Percentiles rank a stretch among this genome's conserved stretches.
These are phyloP conservation scores for Anagrus nilaparvatae DNA, from an alignment of 1,140 invertebrate genomes.

Conservation along the genomic window DNA sequence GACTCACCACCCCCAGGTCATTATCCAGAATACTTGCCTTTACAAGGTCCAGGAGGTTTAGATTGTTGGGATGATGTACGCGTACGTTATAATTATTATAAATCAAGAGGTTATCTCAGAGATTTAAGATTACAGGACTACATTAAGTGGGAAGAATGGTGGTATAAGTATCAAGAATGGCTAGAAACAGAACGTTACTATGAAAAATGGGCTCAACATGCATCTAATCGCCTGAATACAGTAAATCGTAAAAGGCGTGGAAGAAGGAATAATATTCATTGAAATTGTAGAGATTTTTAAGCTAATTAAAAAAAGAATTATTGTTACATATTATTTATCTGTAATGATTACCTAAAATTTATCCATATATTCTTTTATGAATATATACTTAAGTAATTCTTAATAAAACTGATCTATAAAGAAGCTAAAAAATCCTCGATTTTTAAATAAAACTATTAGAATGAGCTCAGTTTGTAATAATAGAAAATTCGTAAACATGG, in stretches of 20 bases:
- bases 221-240: constrained; percentile 30
- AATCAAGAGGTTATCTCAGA: constrained; percentile 71
- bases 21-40: constrained; percentile 62
- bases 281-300: too few relatives aligned
- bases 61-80: constrained; percentile 76
- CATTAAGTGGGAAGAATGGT: constrained; percentile 89
- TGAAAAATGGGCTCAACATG: constrained; percentile 57
- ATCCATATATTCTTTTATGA: too few relatives aligned
- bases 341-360: too few relatives aligned
- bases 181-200: constrained; percentile 72
- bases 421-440: too few relatives aligned
- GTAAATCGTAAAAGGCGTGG: constrained; percentile 32
- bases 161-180: constrained; percentile 88
- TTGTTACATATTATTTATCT: too few relatives aligned
- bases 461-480: too few relatives aligned
- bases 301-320: too few relatives aligned
- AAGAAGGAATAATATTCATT: constrained; percentile 34
- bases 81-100: constrained; percentile 76
- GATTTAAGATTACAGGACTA: constrained; percentile 72
- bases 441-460: too few relatives aligned
- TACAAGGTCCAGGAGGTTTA: constrained; percentile 57
- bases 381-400: too few relatives aligned
- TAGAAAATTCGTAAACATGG: too few relatives aligned
- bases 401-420: too few relatives aligned
- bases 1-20: constrained; percentile 62